These are phyloP conservation scores for Brotula barbata DNA, from an alignment of 2,797 vertebrate genomes.

Conservation along the genomic window DNA sequence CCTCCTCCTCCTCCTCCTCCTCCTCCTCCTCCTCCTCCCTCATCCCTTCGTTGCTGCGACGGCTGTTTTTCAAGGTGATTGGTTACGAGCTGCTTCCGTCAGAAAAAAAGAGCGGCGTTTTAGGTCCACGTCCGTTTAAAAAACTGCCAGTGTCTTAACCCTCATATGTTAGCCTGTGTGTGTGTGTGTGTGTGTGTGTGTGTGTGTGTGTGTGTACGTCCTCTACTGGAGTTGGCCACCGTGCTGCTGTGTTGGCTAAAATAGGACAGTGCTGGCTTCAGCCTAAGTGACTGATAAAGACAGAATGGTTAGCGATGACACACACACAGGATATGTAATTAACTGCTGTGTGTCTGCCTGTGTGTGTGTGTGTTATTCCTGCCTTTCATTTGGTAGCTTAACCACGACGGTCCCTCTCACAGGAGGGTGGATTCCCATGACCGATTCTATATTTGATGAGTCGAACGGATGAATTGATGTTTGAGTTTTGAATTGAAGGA, in stretches of 20 bases:
- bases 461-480: constrained; percentile 29
- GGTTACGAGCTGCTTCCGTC: constrained; percentile 28
- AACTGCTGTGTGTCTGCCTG: constrained; percentile 44
- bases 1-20: no score
- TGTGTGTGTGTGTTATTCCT: constrained; percentile 22
- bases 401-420: constrained; percentile 39
- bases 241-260: constrained; percentile 69
- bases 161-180: not conserved
- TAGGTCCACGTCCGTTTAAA: constrained; percentile 61
- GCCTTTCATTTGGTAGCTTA: constrained; percentile 53
- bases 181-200: not conserved
- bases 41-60: constrained; percentile 58
- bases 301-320: constrained; percentile 56
- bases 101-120: constrained; percentile 59
- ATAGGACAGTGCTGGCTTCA: constrained; percentile 61
- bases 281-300: constrained; percentile 73
- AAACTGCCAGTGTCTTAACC: constrained; percentile 47
- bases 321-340: constrained; percentile 65
- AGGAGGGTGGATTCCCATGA: constrained; percentile 39
- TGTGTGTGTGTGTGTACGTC: constrained; percentile 15
- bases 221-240: constrained; percentile 55
- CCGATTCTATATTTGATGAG: no score
- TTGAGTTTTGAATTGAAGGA: no score
- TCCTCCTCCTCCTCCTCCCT: no score
- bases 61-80: constrained; percentile 61